These are phyloP conservation scores for Psammodynastes pulverulentus DNA, from an alignment of 2,113 vertebrate genomes.

Conservation along the genomic window DNA sequence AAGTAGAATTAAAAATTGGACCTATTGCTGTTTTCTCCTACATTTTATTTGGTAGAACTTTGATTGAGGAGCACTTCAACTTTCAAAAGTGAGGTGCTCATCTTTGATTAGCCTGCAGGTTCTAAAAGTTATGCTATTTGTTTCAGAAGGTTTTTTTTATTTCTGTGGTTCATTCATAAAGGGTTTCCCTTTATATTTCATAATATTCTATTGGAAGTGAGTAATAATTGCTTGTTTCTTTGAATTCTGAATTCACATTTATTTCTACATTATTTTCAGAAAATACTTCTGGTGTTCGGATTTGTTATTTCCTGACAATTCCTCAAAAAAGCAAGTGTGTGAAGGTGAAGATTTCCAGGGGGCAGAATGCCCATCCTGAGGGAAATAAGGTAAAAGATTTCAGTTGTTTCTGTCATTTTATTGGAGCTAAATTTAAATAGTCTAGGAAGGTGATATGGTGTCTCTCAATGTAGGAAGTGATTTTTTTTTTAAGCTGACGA, in stretches of 20 bases:
- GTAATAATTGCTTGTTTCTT: background rate
- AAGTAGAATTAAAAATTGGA: background rate
- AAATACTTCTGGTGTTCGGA: slow-evolving; percentile 75
- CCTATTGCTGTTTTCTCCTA: background rate
- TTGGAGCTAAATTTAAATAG: background rate
- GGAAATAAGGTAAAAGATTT: slow-evolving; percentile 57
- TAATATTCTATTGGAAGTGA: background rate
- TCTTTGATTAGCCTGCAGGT: background rate
- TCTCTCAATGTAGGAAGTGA: background rate
- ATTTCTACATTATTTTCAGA: slow-evolving; percentile 66
- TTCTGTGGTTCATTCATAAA: background rate
- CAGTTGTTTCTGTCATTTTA: background rate
- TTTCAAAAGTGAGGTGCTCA: background rate
- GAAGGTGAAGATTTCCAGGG: slow-evolving; percentile 63
- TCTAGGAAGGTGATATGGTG: background rate
- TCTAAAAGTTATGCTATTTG: slow-evolving; percentile 1
- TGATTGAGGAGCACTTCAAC: background rate
- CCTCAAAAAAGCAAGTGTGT: slow-evolving; percentile 71
- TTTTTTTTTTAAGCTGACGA: background rate
- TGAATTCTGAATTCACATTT: slow-evolving; percentile 25
- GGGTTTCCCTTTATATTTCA: background rate
- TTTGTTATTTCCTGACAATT: slow-evolving; percentile 69
- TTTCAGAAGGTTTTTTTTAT: background rate
- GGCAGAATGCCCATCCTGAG: slow-evolving; percentile 37
- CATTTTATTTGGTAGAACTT: background rate